A percentile compares a stretch with the other conserved stretches of the same genome.
Conservation (phyloP, 2,888 invertebrate species). For the Drosophila niveifrons region DNA sequence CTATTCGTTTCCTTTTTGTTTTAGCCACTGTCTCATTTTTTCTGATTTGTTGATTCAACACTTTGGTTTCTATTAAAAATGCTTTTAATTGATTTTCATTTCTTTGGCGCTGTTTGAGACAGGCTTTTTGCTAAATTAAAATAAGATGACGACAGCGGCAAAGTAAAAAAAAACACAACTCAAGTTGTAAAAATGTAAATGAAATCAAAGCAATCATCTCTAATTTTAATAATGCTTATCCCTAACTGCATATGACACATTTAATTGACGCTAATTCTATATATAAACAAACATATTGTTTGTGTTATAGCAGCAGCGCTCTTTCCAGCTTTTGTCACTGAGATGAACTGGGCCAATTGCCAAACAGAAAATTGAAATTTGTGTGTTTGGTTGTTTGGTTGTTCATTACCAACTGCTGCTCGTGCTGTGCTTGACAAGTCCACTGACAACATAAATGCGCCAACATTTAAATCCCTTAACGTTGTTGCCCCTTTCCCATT, state of each 20-base stretch:
- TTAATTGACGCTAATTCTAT: conserved; percentile 34
- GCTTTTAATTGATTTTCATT: conserved; percentile 55
- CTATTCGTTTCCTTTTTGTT: conserved; percentile 27
- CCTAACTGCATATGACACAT: conserved; percentile 40
- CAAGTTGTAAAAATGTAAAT: neutral
- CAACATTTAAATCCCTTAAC: conserved; percentile 59
- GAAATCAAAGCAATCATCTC: conserved; percentile 27
- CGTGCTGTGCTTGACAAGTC: conserved; percentile 63
- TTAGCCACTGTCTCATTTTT: conserved; percentile 4
- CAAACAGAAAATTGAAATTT: conserved; percentile 52
- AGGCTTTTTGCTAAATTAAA: conserved; percentile 16
- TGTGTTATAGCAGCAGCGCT: neutral
- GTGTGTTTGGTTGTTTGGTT: conserved; percentile 37
- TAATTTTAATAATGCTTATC: conserved; percentile 14
- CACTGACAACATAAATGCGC: conserved; percentile 74
- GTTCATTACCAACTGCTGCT: conserved; percentile 56
- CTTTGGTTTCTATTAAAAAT: conserved; percentile 47
- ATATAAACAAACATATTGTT: conserved; percentile 19
- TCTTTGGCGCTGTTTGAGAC: neutral
- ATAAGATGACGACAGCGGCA: conserved; percentile 14
- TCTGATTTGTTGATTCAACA: conserved; percentile 49
- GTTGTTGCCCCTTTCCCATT: neutral
- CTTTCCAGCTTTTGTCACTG: conserved; percentile 15
- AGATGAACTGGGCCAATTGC: conserved; percentile 67
- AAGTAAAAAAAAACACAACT: neutral